Base-by-base conservation (phyloP, 2,888 invertebrate genomes). In the Scaptomyza flava region DNA sequence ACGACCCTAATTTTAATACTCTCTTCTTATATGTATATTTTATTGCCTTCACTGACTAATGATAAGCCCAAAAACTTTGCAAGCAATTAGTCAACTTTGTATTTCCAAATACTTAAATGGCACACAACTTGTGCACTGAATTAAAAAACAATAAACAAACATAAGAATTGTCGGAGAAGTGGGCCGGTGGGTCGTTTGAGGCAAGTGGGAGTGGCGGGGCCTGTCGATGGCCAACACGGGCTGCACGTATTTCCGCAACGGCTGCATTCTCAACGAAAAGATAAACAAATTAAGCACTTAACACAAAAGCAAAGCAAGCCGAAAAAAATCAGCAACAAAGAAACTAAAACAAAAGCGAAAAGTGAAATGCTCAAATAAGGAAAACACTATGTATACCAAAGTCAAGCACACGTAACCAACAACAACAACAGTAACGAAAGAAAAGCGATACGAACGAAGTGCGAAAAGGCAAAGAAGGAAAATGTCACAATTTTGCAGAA, bases 401-500 rank as follows among this genome's bases (percentile, higher is more conserved):
- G 58, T 27, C 43, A 46, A 60, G 43, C 60, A 72, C 69, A 78
- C 72, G 75, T 75, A 79, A 75, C 69, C 61, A 59, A 54, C 59
- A 60, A 66, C 62, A 74, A 56, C 48, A 54, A 66, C 46, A 61
- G 41, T 52, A 50, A 54, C 34, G 8, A 56, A 60, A 60, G 63
- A 64, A 62, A 61, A 66, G 59, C 63, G 68, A 62, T 76, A 65
- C 61, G 61, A 63, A 17, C 63, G 47, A 61, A 76, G 73, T 76
- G 79, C 57, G 68, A 76, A 62, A 68, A 60, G 73, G 63, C 71
- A 62, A 61, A 64, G 71, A 27, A 69, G 83, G 78, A 87, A 84
- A 86, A 78, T 83, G 88, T 82, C 76, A 86, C 76, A 80, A 68
- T 82, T 78, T 83, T 84, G 83, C 83, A 76, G 68, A 83, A 83